phyloP scores from a whole-genome alignment of 2,888 invertebrate genomes.

The Ochropacha duplaris region DNA sequence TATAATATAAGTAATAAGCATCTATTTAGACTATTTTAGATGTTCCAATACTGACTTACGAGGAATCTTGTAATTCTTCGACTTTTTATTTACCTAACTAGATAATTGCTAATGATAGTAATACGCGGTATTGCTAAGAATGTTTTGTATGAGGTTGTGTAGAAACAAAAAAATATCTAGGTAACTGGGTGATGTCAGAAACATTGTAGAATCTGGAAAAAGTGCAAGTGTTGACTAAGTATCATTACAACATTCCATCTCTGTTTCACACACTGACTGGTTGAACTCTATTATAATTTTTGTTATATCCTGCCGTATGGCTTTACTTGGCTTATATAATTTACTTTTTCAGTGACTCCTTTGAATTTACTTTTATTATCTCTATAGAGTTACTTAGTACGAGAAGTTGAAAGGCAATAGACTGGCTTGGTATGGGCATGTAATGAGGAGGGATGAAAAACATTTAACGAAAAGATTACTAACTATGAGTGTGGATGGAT shows the following conservation, averaged over 20 bases:
- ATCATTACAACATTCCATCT: not conserved
- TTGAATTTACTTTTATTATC: not conserved
- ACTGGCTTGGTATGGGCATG: no score
- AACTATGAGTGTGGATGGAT: no score
- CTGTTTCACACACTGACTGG: not conserved
- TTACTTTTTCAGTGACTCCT: not conserved
- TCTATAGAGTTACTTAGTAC: not conserved
- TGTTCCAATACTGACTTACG: not conserved
- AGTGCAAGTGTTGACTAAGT: not conserved
- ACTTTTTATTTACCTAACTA: not conserved
- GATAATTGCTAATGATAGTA: not conserved
- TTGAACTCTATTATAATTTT: not conserved
- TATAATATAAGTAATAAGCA: no score
- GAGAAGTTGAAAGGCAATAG: no score
- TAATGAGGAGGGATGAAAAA: no score
- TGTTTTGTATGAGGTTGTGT: slow-evolving; percentile 1
- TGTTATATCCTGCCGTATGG: not conserved
- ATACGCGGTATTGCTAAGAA: not conserved
- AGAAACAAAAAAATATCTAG: not conserved
- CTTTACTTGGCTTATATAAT: not conserved
- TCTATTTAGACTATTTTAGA: no score
- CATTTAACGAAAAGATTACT: no score
- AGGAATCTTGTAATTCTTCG: not conserved
- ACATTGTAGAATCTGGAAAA: slow-evolving; percentile 1
- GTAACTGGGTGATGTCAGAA: slow-evolving; percentile 6